Evolutionary conservation across 2,797 vertebrate genomes (phyloP), one percentile per base, ranked within the genome.

Genomic region (Intellagama lesueurii): DNA sequence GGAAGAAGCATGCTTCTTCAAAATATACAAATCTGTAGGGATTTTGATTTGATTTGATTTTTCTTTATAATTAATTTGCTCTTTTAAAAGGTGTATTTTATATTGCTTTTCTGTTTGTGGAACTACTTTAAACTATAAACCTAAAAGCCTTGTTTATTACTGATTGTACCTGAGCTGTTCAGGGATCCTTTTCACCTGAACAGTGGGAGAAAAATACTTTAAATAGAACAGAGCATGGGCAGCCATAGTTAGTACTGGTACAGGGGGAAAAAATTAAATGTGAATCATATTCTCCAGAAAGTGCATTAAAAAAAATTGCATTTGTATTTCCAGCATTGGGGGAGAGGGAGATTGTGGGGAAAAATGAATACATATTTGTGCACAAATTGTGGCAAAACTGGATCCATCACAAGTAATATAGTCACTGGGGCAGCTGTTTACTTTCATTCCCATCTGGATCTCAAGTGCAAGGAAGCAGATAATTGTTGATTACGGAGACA

Each of bases 361-460:
- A 49, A 91, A 92, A 86, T 89, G 87, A 92, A 94, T 95, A 88
- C 87, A 11, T 84, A 92, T 3, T 87, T 87, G 88, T 56, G 90
- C 81, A 84, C 88, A 92, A 90, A 86, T 56, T 84, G 69, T 81
- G 84, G 47, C 76, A 86, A 92, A 91, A 93, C 91, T 88, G 82
- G 4, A 88, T 88, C 88, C 68, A 76, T 95, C 93, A 81, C 78
- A 49, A 47, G 0, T 66, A 64, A 88, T 77, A 64, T 32, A 52
- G 64, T 91, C 47, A 78, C 68, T 81, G 88, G 88, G 93, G 89
- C 96, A 96, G 92, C 95, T 96, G 95, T 91, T 96, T 91, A 83
- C 86, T 93, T 92, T 91, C 83, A 93, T 86, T 93, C 89, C 91
- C 94, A 92, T 95, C 94, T 94, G 95, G 92, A 95, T 73, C 86